Base-by-base conservation (phyloP, 2,888 invertebrate species). In the Lasioglossum villosulum region DNA sequence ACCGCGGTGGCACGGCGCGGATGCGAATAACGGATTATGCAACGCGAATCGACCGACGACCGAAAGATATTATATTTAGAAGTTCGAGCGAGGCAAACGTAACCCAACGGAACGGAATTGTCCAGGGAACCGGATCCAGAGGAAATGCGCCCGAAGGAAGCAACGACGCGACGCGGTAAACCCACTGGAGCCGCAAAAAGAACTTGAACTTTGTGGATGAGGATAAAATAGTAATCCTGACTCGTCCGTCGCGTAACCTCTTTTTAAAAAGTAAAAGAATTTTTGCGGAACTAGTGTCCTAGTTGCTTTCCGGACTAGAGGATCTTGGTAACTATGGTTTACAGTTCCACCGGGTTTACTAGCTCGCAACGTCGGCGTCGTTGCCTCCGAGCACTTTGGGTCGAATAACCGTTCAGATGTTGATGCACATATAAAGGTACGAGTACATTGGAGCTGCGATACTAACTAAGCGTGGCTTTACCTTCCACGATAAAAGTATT, bases 41-140 rank as follows among this genome's bases (percentile, higher is more conserved):
- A 81, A 59, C 71, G 72, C 16, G 45, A 30, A 52, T 56, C 48
- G 63, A 63, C 45, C 48, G 48, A 70, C 37, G 52, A 78, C 70
- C 70, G 70, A 70, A 56, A 37, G 48, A 27, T 23, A 76, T 71
- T 76, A 76, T 76, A 80, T 76, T 80, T 80, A 59, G 80, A 81
- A 52, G 39, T 74, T 30, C 14, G 10, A 56, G 30, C 63, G 39
- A n/a, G 23, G 27, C 10, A 30, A 68, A 52, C 68, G 48, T 30
- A 27, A 37, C 34, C 4, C 56, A 27, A 42, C 39, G 75, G 6
- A 19, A 19, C 30, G 30, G 16, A 27, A 30, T 30, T 14, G 63
- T 16, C 30, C 27, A 42, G 42, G 14, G 42, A 12, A 42, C 42
- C 42, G 42, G 14, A 42, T 27, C 59, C 27, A 27, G 27, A 59